Conservation (phyloP, 2,113 vertebrate species). For the Cochlearius cochlearius region DNA sequence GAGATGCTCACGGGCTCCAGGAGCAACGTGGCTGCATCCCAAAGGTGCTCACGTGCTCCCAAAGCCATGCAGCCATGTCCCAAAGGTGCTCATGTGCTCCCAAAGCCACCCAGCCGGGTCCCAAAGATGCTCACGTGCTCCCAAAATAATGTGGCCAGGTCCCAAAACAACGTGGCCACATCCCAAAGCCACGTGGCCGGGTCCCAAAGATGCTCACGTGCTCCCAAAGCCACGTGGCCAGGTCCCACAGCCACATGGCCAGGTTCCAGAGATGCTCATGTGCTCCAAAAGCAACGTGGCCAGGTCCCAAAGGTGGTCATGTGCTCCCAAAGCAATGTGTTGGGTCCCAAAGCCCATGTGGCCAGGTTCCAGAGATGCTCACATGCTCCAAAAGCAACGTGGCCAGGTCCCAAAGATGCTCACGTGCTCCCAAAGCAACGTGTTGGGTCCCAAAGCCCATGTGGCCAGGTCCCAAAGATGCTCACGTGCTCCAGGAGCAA, state of each 20-base stretch:
- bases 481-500: too few relatives aligned
- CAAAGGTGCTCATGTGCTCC: background rate
- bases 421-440: background rate
- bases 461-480: rapidly evolving
- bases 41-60: background rate
- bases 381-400: rapidly evolving
- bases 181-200: rapidly evolving
- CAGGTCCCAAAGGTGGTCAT: background rate
- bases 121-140: background rate
- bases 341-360: background rate
- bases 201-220: background rate
- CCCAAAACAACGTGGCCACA: rapidly evolving
- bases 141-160: rapidly evolving
- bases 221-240: rapidly evolving
- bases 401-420: background rate
- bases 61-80: background rate
- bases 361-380: background rate
- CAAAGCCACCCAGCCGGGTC: background rate
- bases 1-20: too few relatives aligned
- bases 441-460: too few relatives aligned
- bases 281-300: rapidly evolving
- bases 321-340: background rate
- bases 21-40: rapidly evolving
- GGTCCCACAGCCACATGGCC: rapidly evolving
- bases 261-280: rapidly evolving